These are phyloP conservation scores for Zaprionus lineosus DNA, from an alignment of 2,888 invertebrate species.

Conservation along the genomic window DNA sequence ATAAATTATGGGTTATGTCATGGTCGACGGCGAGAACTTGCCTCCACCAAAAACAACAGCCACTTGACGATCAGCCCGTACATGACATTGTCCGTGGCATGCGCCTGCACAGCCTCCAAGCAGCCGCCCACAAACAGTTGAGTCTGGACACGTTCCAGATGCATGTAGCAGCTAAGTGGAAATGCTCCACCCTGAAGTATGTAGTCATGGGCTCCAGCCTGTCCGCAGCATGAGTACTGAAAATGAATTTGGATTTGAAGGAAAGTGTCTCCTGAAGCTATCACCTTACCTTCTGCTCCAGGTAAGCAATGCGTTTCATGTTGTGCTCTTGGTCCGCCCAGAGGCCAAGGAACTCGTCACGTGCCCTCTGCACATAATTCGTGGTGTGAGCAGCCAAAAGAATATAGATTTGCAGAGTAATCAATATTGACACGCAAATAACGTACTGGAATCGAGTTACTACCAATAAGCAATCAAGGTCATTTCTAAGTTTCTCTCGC, in stretches of 20 bases:
- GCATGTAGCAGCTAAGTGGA: slow-evolving; percentile 69
- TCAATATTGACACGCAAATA: slow-evolving; percentile 87
- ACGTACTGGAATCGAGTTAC: slow-evolving; percentile 85
- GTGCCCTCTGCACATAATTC: slow-evolving; percentile 71
- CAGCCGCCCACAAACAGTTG: slow-evolving; percentile 65
- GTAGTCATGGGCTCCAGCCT: slow-evolving; percentile 75
- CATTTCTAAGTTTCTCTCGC: background rate
- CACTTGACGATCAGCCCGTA: slow-evolving; percentile 75
- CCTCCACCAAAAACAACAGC: slow-evolving; percentile 74
- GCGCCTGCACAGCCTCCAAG: slow-evolving; percentile 60
- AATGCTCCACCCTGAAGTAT: slow-evolving; percentile 54
- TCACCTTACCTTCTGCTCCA: slow-evolving; percentile 63
- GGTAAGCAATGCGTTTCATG: slow-evolving; percentile 52
- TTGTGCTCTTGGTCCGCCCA: slow-evolving; percentile 66
- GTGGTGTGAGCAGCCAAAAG: slow-evolving; percentile 77
- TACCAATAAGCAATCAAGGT: background rate
- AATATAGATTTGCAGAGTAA: slow-evolving; percentile 86
- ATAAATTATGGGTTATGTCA: slow-evolving; percentile 32
- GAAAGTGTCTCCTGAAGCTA: background rate
- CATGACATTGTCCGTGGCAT: slow-evolving; percentile 69
- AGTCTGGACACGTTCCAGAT: slow-evolving; percentile 40
- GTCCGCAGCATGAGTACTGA: slow-evolving; percentile 80
- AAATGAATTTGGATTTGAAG: background rate
- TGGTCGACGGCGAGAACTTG: slow-evolving; percentile 47
- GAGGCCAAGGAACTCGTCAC: slow-evolving; percentile 60